Evolutionary conservation across 2,888 invertebrate species (phyloP), one percentile per base, ranked within the genome.

Genomic region (Ypsolopha sequella): DNA sequence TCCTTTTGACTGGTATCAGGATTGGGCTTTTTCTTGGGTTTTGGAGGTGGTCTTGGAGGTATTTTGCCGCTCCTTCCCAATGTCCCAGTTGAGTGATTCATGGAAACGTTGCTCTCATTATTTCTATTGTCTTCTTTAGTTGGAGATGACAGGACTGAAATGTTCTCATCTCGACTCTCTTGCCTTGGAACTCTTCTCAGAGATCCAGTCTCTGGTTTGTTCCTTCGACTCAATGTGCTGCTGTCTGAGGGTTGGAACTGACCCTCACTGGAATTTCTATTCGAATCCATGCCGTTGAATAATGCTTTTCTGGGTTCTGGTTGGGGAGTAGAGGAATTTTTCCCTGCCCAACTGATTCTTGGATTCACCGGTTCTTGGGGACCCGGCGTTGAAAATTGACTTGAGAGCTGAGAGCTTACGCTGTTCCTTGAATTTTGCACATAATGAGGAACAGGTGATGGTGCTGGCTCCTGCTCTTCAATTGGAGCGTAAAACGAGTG

Each of bases 31-130:
- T 94, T 94, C 79, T 93, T 94, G 50, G 94, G 94, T 62, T 94
- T 94, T 35, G 94, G 94, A 9, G 95, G 95, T 47, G 94, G 94
- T 64, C 93, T 88, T 1, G 95, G 95, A 10, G 95, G 95, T 54
- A 94, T 91, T 78, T 95, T 95, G 24, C 89, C 82, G 63, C 80
- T 81, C 54, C 84, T 76, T 11, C 85, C 81, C 58, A 86, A 70
- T 51, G 88, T 86, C 51, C 84, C 84, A 45, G 53, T 56, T 7
- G 85, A 73, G 60, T 82, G 87, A 57, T 82, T 80, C 56, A 79
- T 55, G 35, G 75, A 75, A 34, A 61, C 60, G 55, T 73, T 76
- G 51, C 63, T 71, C 47, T 82, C 84, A 52, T 73, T 80, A 57
- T 73, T 80, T 48, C 71, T 73, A 0, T 62, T 60, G 45, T 80